phyloP scores from a whole-genome alignment of 2,797 vertebrate species.

The Sebastes matsubarae region DNA sequence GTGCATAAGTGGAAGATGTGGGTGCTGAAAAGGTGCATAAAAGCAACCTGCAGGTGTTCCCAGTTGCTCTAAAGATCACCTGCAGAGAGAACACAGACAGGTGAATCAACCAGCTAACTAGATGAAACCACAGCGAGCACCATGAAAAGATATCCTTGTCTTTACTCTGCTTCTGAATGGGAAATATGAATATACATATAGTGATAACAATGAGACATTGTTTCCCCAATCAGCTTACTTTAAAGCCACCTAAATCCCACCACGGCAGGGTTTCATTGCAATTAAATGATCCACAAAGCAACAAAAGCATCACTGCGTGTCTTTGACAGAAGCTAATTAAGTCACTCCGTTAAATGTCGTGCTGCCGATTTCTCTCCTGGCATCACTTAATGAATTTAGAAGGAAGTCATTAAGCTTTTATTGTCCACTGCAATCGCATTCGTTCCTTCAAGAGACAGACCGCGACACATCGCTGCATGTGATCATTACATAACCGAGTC shows the following conservation, averaged over 20 bases:
- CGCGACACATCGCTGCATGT: not conserved
- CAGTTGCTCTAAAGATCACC: too few species aligned
- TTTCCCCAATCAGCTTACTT: not conserved
- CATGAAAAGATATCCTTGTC: too few species aligned
- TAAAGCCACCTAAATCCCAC: not conserved
- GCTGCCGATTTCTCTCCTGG: not conserved
- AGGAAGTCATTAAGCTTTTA: conserved; percentile 32
- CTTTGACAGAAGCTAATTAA: conserved; percentile 8
- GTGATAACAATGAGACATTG: not conserved
- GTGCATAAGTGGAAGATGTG: too few species aligned
- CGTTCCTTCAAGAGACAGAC: not conserved
- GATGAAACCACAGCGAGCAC: too few species aligned
- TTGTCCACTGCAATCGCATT: not conserved
- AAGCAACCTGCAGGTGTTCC: too few species aligned
- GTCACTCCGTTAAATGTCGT: not conserved
- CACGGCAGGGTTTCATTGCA: not conserved
- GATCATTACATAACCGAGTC: not conserved
- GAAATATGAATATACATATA: not conserved
- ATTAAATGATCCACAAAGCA: not conserved
- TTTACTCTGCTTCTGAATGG: not conserved
- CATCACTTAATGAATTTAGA: conserved; percentile 22
- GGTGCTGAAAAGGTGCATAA: too few species aligned
- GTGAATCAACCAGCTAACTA: too few species aligned
- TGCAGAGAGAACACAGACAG: too few species aligned
- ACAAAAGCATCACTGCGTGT: not conserved